Evolutionary conservation across 2,113 vertebrate species (phyloP).

Genomic region (Grammomys dolichurus): DNA sequence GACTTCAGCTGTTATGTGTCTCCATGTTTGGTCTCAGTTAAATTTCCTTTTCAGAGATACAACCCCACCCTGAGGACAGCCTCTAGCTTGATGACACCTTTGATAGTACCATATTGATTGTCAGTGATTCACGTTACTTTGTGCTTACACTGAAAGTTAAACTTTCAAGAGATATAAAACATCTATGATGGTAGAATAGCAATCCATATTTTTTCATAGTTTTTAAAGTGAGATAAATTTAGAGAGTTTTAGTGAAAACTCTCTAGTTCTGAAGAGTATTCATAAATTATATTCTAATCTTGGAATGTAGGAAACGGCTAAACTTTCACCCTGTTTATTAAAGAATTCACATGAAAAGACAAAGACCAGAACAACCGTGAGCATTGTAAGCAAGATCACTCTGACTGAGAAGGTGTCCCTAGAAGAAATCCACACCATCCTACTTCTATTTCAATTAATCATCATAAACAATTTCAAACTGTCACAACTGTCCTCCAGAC

Average conservation of each 20-base stretch:
- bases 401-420: conserved; percentile 59
- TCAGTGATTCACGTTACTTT: background rate
- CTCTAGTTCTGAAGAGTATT: background rate
- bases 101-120: background rate
- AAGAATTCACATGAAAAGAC: conserved; percentile 69
- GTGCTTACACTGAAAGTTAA: background rate
- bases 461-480: conserved; percentile 71
- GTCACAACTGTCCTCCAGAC: conserved; percentile 57
- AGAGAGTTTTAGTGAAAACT: background rate
- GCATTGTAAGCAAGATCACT: conserved; percentile 63
- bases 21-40: background rate
- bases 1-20: background rate
- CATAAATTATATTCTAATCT: conserved; percentile 32
- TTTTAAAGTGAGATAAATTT: conserved; percentile 8
- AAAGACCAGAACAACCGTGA: conserved; percentile 57
- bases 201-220: conserved; percentile 21
- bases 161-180: conserved; percentile 27
- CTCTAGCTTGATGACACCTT: background rate
- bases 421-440: conserved; percentile 57
- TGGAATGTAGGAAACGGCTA: background rate
- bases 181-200: background rate
- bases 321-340: conserved; percentile 65
- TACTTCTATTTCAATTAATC: conserved; percentile 68
- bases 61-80: background rate
- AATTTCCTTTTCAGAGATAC: background rate